Base-by-base conservation (phyloP, 2,797 vertebrate genomes). In the Scleropages formosus region DNA sequence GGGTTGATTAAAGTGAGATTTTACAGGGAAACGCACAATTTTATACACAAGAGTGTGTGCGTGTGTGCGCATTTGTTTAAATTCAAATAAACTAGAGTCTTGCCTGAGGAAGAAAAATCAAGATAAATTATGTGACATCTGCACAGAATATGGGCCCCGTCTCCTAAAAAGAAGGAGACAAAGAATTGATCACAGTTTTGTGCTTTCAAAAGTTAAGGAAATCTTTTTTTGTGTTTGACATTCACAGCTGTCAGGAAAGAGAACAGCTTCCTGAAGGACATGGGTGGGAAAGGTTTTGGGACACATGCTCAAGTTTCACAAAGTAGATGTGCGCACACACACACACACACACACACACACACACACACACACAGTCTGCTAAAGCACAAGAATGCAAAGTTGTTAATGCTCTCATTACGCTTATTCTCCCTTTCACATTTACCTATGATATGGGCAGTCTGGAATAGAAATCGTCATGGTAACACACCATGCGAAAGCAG, bases 171-270 rank as follows among this genome's bases (percentile, higher is more conserved):
- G 24, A 39, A 31, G 39, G 16, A 61, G 65, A 69, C 3, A 27
- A 60, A 51, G 44, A 39, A 26, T 20, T 49, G 39, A 70, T 68
- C 24, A 56, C 66, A 49, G n/a, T 75, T 13, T 56, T 20, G 44
- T 51, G 62, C 59, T 22, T 51, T 76, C 46, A 20, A 16, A 68
- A 39, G 22, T 27, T 4, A 51, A 62, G 44, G 61, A 26, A 12
- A 51, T 76, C 13, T 26, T 27, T 74, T 11, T 22, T 60, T 51
- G 75, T 75, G 78, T 59, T 83, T 81, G 64, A 77, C 73, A 87
- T 87, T 75, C 82, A 80, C 75, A 15, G 65, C 77, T 73, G 73
- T 79, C 78, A 79, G 66, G 70, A 39, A 2, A 6, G 39, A 39
- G 39, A 39, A 39, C 39, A 39, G 6, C 2, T 39, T 39, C 31